Percentiles rank a stretch among this genome's conserved stretches.
Evolutionary conservation across 2,797 vertebrate genomes (phyloP).

Genomic region (Rallus crepitans): DNA sequence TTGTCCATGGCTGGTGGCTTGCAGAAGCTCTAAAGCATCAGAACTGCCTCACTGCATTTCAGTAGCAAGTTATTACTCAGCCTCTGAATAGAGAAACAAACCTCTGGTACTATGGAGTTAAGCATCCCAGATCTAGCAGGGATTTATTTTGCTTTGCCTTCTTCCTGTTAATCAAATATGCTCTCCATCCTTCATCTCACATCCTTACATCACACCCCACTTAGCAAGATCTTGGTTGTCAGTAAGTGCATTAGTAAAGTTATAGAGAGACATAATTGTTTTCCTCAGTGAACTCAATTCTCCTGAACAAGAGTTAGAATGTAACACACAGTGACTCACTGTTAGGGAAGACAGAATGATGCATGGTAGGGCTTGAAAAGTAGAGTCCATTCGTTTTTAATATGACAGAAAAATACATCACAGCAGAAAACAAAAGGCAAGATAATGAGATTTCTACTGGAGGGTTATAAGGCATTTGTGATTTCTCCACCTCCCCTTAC

Average conservation of each 20-base stretch:
- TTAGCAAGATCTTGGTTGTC: constrained; percentile 45
- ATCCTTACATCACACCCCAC: constrained; percentile 41
- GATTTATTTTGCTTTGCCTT: constrained; percentile 29
- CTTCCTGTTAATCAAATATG: constrained; percentile 51
- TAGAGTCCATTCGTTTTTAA: constrained; percentile 75
- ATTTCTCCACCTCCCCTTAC: not conserved
- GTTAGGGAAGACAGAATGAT: constrained; percentile 69
- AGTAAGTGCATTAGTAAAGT: constrained; percentile 58
- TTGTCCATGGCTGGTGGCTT: not conserved
- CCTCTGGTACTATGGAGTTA: not conserved
- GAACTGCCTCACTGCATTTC: not conserved
- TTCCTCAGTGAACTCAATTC: constrained; percentile 60
- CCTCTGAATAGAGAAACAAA: not conserved
- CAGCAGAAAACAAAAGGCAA: constrained; percentile 52
- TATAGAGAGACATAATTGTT: constrained; percentile 60
- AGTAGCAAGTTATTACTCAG: not conserved
- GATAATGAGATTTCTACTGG: constrained; percentile 68
- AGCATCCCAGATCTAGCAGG: not conserved
- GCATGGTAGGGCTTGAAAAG: constrained; percentile 52
- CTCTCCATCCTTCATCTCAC: constrained; percentile 33
- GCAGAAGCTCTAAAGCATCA: not conserved
- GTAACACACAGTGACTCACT: constrained; percentile 59
- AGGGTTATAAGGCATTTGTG: constrained; percentile 1
- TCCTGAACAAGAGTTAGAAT: constrained; percentile 43
- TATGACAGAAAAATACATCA: constrained; percentile 74